phyloP scores from a whole-genome alignment of 1,140 invertebrate genomes.

The Calliopsis andreniformis region DNA sequence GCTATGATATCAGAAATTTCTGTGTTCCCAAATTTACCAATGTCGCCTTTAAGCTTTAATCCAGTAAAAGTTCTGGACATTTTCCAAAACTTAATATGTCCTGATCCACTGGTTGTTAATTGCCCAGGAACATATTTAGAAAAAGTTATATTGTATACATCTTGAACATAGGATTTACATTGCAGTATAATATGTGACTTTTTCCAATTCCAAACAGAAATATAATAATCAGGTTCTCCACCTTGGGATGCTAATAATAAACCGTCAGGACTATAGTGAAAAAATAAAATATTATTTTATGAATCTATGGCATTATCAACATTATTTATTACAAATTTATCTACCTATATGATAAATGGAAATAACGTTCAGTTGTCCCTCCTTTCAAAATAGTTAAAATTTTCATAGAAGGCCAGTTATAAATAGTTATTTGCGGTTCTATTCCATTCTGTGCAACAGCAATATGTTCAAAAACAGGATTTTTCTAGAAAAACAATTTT shows the following conservation, averaged over 20 bases:
- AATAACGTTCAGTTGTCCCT: slow-evolving; percentile 88
- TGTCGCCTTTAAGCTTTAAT: slow-evolving; percentile 91
- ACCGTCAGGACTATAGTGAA: slow-evolving; percentile 86
- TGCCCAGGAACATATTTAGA: slow-evolving; percentile 89
- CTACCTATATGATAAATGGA: slow-evolving; percentile 89
- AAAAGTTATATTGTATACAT: slow-evolving; percentile 90
- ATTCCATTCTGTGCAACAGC: slow-evolving; percentile 89
- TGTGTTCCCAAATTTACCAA: slow-evolving; percentile 94
- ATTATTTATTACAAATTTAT: not conserved
- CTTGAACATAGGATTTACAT: slow-evolving; percentile 90
- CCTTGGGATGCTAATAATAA: slow-evolving; percentile 91
- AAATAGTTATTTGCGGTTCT: slow-evolving; percentile 89
- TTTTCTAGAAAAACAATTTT: slow-evolving; percentile 83
- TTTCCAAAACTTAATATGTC: slow-evolving; percentile 96
- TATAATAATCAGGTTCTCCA: slow-evolving; percentile 90
- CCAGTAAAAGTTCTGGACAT: slow-evolving; percentile 95
- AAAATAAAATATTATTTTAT: not conserved
- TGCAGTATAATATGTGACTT: slow-evolving; percentile 87
- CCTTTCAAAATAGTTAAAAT: slow-evolving; percentile 87
- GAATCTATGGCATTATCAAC: not conserved
- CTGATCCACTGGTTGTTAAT: slow-evolving; percentile 88
- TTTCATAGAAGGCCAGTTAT: slow-evolving; percentile 90
- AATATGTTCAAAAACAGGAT: slow-evolving; percentile 87
- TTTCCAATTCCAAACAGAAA: slow-evolving; percentile 95
- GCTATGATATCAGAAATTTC: slow-evolving; percentile 94